Evolutionary conservation across 2,113 vertebrate species (phyloP).

Genomic region (Columbina picui): DNA sequence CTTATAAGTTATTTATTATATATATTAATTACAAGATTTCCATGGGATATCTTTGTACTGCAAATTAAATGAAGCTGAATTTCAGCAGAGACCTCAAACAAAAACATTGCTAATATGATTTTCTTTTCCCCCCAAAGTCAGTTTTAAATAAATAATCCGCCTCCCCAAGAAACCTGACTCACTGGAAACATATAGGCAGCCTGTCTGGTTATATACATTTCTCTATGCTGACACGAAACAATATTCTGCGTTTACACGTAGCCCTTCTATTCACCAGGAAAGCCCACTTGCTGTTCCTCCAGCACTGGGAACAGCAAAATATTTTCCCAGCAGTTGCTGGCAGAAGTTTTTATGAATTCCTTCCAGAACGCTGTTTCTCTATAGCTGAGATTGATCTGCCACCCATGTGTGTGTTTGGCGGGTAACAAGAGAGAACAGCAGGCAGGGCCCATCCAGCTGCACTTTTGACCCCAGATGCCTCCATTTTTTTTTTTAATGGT

Average conservation of each 20-base stretch:
- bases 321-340: background rate
- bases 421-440: background rate
- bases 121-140: rapidly evolving
- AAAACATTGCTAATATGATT: background rate
- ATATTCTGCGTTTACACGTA: background rate
- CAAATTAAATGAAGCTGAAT: background rate
- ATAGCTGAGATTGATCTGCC: rapidly evolving
- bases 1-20: rapidly evolving
- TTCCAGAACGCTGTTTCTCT: background rate
- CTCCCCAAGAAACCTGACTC: background rate
- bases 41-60: background rate
- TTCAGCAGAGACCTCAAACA: background rate
- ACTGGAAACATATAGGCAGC: background rate
- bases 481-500: background rate
- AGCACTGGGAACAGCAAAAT: background rate
- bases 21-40: rapidly evolving
- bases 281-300: background rate
- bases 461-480: background rate
- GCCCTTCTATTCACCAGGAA: background rate
- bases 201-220: background rate
- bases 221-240: background rate
- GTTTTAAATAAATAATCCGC: background rate
- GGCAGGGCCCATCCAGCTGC: background rate
- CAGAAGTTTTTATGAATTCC: background rate
- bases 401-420: rapidly evolving